Percentiles rank a stretch among this genome's conserved stretches.
These are phyloP conservation scores for Lophotis ruficrista DNA, from an alignment of 2,113 vertebrate species.

Conservation along the genomic window DNA sequence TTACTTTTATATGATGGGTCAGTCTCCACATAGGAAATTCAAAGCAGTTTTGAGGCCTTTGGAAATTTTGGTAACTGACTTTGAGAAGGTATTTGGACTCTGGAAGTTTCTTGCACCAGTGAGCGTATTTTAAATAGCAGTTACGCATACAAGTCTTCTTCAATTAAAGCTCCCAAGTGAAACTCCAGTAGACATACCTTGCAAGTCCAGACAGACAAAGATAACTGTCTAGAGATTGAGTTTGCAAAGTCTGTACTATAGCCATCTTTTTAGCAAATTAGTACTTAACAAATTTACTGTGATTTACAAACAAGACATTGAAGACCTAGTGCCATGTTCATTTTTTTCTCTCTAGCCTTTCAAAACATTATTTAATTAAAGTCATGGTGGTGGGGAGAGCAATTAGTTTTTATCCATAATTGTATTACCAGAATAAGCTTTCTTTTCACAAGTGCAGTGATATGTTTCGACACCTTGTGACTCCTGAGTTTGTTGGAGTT, in stretches of 20 bases:
- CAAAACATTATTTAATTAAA: background rate
- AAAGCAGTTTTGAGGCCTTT: background rate
- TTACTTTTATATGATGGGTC: background rate
- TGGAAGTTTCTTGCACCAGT: background rate
- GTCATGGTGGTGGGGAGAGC: background rate
- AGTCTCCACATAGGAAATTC: background rate
- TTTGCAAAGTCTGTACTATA: background rate
- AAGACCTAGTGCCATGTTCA: accelerated
- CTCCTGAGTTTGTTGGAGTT: background rate
- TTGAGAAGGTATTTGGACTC: background rate
- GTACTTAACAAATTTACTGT: background rate
- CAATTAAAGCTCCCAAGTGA: background rate
- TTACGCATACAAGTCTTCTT: background rate
- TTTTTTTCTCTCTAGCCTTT: background rate
- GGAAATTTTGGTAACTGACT: background rate
- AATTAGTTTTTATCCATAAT: background rate
- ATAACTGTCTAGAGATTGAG: background rate
- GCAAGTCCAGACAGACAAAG: background rate
- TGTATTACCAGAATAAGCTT: background rate
- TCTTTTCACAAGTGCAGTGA: background rate
- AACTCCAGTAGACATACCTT: background rate
- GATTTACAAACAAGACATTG: background rate
- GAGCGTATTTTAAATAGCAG: background rate
- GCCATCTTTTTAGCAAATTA: background rate
- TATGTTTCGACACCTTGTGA: background rate